A percentile compares a stretch with the other conserved stretches of the same genome.
These are phyloP conservation scores for Rhynchonycteris naso DNA, from an alignment of 2,797 vertebrate genomes.

Conservation along the genomic window DNA sequence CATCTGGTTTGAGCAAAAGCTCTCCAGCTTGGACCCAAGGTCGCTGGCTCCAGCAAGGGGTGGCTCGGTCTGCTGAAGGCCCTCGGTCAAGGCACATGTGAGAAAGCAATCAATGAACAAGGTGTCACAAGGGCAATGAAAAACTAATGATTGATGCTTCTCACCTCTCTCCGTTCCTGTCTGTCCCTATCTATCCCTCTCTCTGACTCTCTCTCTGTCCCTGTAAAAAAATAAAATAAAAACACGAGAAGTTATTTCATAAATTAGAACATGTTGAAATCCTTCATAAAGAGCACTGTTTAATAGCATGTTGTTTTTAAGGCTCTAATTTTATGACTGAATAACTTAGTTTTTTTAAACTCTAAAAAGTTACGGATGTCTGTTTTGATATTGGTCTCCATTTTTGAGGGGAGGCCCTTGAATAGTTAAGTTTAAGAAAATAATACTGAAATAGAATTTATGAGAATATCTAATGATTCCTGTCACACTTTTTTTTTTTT, in stretches of 20 bases:
- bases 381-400: constrained; percentile 23
- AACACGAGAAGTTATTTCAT: constrained; percentile 48
- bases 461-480: not conserved
- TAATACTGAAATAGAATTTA: not conserved
- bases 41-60: too few species aligned
- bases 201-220: too few species aligned
- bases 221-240: too few species aligned
- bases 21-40: too few species aligned
- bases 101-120: too few species aligned
- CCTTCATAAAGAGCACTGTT: not conserved
- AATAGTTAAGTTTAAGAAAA: not conserved
- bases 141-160: too few species aligned
- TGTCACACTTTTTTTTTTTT: not conserved
- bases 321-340: constrained; percentile 13
- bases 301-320: constrained; percentile 7
- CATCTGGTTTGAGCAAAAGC: too few species aligned
- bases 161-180: too few species aligned
- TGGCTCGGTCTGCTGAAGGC: too few species aligned
- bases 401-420: constrained; percentile 13
- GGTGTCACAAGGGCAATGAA: too few species aligned
- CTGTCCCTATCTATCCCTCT: too few species aligned
- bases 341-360: not conserved
- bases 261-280: constrained; percentile 15
- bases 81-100: too few species aligned
- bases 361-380: not conserved